Evolutionary conservation across 2,888 invertebrate species (phyloP).

Genomic region (Drosophila stalkeri): DNA sequence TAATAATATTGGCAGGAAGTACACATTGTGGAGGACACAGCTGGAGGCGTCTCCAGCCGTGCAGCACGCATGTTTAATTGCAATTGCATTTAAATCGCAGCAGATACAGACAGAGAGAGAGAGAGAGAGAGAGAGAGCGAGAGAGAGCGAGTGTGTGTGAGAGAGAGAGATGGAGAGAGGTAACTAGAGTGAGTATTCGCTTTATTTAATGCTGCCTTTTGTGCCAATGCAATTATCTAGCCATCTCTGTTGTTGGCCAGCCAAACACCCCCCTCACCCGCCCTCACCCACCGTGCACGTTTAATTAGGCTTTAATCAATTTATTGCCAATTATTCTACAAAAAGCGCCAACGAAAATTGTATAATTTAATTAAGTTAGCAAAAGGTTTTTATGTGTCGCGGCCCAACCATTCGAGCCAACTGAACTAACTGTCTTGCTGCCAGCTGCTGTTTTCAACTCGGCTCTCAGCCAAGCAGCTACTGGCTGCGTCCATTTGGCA

Average conservation of each 20-base stretch:
- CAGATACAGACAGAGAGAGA: neutral
- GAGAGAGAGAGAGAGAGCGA: neutral
- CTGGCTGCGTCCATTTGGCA: neutral
- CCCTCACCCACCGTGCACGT: too few relatives aligned
- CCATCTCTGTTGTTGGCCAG: conserved; percentile 47
- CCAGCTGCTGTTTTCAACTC: neutral
- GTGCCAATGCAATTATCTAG: conserved; percentile 72
- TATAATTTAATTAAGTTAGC: conserved; percentile 79
- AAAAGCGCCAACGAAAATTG: conserved; percentile 76
- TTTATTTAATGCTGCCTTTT: conserved; percentile 51
- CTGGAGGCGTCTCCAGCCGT: conserved; percentile 13
- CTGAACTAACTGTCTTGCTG: conserved; percentile 14
- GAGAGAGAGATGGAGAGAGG: neutral
- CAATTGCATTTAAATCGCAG: conserved; percentile 52
- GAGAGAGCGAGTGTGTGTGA: neutral
- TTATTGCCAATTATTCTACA: conserved; percentile 78
- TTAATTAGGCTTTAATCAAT: conserved; percentile 79
- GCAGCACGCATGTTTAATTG: conserved; percentile 26
- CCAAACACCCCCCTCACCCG: conserved; percentile 28
- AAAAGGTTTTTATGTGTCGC: conserved; percentile 73
- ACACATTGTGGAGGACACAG: conserved; percentile 8
- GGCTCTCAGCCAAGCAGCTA: too few relatives aligned
- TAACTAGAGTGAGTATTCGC: conserved; percentile 1
- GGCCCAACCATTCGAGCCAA: conserved; percentile 16
- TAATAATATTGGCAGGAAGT: conserved; percentile 26